Evolutionary conservation across 2,113 vertebrate genomes (phyloP), one percentile per base, ranked within the genome.

Genomic region (Entelurus aequoreus): DNA sequence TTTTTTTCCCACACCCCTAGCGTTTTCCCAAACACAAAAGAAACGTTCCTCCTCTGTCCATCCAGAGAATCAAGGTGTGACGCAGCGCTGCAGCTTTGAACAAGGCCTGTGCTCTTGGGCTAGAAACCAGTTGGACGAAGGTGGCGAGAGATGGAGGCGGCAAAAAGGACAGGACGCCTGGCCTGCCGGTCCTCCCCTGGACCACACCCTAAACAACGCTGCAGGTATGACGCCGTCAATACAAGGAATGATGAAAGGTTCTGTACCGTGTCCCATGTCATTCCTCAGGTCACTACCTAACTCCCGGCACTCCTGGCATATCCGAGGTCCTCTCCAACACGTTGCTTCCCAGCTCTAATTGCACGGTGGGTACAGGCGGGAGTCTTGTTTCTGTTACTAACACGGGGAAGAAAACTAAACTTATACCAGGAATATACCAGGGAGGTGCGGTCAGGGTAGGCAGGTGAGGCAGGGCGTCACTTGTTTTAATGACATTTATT

Each of bases 191-290:
- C 90, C 90, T 6, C 84, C 81, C 1, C 79, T 87, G 51, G 90
- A 92, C 63, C 90, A 92, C 82, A 91, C 90, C 37, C 62, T 66
- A 6, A 91, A 90, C 79, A 83, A 77, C 16, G 88, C 71, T 53
- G 85, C 89, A 72, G 90, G 90, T 91, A 28, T 28, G 28, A 28
- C 28, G 28, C 28, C 1, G 28, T 28, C 28, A 28, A 28, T 28
- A 2, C 28, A 28, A 28, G 28, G 28, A 28, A 28, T 28, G 28
- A 28, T 28, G 28, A 28, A 28, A 21, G 6, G n/a, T 5, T 35
- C 12, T 48, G 15, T 16, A 10, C 38, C 13, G 7, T 59, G 13
- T 48, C 0, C 15, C 46, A 46, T 61, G 44, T 46, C 28, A 12
- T 62, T 51, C 2, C 61, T 57, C 68, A 91, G 89, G 90, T 70